Evolutionary conservation across 1,140 invertebrate species (phyloP).

Genomic region (Ceratina japonica): DNA sequence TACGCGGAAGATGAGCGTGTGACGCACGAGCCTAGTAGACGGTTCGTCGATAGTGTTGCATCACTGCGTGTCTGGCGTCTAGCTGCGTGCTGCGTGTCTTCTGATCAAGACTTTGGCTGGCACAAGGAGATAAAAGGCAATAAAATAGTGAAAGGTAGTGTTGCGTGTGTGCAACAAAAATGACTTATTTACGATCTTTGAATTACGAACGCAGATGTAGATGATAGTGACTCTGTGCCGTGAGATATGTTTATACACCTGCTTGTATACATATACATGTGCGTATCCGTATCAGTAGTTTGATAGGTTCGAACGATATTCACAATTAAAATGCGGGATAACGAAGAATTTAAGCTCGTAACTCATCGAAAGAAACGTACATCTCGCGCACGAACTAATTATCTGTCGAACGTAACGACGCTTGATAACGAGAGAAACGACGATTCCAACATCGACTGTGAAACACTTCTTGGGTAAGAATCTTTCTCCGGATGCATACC

Average conservation of each 20-base stretch:
- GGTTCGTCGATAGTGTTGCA: no score
- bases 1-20: no score
- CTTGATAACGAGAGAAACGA: background rate
- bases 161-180: background rate
- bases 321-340: slow-evolving; percentile 17
- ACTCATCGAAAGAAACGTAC: slow-evolving; percentile 37
- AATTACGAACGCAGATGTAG: background rate
- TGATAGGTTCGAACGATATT: background rate
- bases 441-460: slow-evolving; percentile 2
- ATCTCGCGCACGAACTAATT: background rate
- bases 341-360: slow-evolving; percentile 39
- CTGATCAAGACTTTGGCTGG: no score
- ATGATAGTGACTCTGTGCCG: no score
- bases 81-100: no score
- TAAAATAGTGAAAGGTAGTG: no score
- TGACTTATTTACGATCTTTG: background rate
- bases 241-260: no score
- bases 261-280: background rate
- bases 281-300: background rate
- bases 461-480: slow-evolving; percentile 47
- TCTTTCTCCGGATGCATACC: background rate
- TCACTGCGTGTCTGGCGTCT: no score
- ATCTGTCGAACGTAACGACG: background rate
- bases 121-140: no score
- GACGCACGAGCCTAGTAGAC: no score